phyloP scores from a whole-genome alignment of 2,113 vertebrate species.

The Natator depressus region DNA sequence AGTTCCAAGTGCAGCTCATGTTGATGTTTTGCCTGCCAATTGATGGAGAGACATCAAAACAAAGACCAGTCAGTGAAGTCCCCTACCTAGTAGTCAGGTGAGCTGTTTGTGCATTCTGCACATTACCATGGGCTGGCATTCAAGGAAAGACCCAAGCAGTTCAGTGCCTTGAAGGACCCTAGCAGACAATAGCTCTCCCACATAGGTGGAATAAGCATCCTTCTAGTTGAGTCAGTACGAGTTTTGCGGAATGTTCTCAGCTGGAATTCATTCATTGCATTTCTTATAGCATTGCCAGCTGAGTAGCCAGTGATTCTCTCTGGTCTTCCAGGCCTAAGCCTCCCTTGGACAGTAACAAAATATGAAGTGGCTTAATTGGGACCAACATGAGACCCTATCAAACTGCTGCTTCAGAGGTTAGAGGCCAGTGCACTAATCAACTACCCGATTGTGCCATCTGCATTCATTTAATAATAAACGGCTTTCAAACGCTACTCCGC shows the following conservation, averaged over 20 bases:
- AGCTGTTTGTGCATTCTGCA: fast-evolving
- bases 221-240: background rate
- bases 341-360: background rate
- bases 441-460: background rate
- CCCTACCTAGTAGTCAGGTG: background rate
- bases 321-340: background rate
- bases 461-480: background rate
- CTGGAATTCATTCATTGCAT: fast-evolving
- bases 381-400: background rate
- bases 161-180: background rate
- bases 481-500: background rate
- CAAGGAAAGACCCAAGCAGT: fast-evolving
- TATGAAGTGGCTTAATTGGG: background rate
- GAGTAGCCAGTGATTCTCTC: fast-evolving
- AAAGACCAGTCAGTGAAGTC: fast-evolving
- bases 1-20: background rate
- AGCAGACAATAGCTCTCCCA: background rate
- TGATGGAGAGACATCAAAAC: fast-evolving
- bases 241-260: fast-evolving
- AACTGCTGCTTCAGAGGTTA: background rate
- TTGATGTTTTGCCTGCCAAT: background rate
- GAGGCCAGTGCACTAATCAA: conserved; percentile 2
- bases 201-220: background rate
- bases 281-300: background rate
- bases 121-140: fast-evolving